Evolutionary conservation across 2,797 vertebrate genomes (phyloP).

Genomic region (Pogoniulus pusillus): DNA sequence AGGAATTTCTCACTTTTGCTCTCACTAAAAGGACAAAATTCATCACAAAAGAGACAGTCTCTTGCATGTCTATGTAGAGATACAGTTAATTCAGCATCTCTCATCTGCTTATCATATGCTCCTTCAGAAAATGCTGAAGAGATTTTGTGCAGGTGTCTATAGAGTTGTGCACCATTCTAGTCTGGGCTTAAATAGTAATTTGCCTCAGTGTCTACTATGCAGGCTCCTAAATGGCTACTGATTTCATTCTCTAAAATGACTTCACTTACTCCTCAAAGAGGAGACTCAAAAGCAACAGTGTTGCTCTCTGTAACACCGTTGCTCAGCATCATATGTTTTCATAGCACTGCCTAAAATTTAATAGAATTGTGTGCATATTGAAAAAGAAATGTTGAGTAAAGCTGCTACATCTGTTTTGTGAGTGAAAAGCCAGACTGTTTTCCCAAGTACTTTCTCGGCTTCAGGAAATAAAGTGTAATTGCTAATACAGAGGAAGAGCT

Average conservation of each 20-base stretch:
- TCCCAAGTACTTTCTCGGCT: background rate
- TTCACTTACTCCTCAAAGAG: background rate
- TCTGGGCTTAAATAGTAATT: background rate
- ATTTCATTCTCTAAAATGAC: background rate
- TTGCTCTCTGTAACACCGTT: background rate
- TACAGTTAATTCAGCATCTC: background rate
- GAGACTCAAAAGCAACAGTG: background rate
- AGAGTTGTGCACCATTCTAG: background rate
- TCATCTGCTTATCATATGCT: background rate
- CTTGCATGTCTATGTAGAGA: background rate
- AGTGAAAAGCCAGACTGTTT: background rate
- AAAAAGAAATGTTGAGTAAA: slow-evolving; percentile 18
- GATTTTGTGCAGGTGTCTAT: fast-evolving
- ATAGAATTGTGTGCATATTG: background rate
- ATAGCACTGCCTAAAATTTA: background rate
- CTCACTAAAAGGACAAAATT: background rate
- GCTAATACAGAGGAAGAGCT: no score
- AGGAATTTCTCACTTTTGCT: background rate
- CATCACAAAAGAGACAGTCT: background rate
- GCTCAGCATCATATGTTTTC: background rate
- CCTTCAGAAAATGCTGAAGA: background rate
- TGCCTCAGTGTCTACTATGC: background rate
- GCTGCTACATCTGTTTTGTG: background rate
- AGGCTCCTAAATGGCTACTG: background rate
- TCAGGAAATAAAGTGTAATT: slow-evolving; percentile 18